Evolutionary conservation across 2,797 vertebrate species (phyloP), one percentile per base, ranked within the genome.

Genomic region (Karalla daura): DNA sequence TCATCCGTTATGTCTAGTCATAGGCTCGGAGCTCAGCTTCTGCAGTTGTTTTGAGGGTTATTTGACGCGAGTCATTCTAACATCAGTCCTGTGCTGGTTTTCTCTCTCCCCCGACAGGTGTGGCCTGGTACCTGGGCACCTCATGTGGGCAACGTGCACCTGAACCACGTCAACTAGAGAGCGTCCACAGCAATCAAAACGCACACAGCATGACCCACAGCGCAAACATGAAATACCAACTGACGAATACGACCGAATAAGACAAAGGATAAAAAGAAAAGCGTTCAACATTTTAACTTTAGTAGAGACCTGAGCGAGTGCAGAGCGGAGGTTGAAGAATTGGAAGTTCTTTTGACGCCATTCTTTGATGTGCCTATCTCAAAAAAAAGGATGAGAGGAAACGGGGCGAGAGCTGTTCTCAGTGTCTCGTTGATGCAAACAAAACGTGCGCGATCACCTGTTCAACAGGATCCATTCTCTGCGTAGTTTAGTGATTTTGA

Each of bases 81-180:
- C 21, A 15, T n/a, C 2, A n/a, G 21, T 40, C 17, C 4, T 20
- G 14, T 14, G 2, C 47, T 30, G 5, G 7, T 59, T 11, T 33
- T 33, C 32, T 76, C 14, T 33, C 32, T 76, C 14, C 39, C 69
- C 62, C 32, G 92, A 81, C 93, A 99, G 98, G 96, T 98, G 92
- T 98, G 98, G 97, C 96, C 97, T 89, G 96, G 97, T 91, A 97
- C 97, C 89, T 99, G 98, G 98, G 96, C 97, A 80, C 97, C 98
- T 91, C 98, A 98, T 85, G 96, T 98, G 93, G 96, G 97, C 92
- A 99, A 96, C 76, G 96, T 99, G 92, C 98, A 99, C 94, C 95
- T 99, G 95, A 99, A 99, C 95, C 98, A 99, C 88, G 97, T 99
- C 95, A 98, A 98, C 94, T 99, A 96, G 95, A 93, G 86, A 50